Conservation (phyloP, 2,888 invertebrate species). For the Polydrusus pterygomalis region DNA sequence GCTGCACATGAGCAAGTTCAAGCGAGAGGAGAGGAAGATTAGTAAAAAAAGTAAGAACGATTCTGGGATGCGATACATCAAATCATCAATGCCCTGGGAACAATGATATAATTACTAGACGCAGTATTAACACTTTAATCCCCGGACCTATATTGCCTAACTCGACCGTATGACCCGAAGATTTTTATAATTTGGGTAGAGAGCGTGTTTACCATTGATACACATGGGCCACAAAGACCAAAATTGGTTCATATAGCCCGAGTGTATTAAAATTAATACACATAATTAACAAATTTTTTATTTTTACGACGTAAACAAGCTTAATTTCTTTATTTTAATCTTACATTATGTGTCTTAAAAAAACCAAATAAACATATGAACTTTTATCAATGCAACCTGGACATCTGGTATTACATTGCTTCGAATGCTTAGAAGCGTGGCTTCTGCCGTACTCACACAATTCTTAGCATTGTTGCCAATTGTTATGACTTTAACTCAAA, state of each 20-base stretch:
- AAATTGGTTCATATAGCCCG: neutral
- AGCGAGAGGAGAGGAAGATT: too few species aligned
- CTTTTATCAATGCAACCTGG: neutral
- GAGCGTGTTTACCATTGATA: conserved; percentile 1
- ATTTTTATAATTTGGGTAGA: neutral
- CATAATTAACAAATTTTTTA: neutral
- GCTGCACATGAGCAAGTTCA: too few species aligned
- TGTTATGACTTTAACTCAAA: too few species aligned
- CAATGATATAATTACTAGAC: too few species aligned
- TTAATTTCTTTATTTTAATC: neutral
- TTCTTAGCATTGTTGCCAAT: too few species aligned
- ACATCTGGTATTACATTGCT: neutral
- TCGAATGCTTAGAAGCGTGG: conserved; percentile 21
- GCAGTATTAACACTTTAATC: too few species aligned
- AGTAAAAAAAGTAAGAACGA: too few species aligned
- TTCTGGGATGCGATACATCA: too few species aligned
- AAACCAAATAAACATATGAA: conserved; percentile 16
- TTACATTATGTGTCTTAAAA: conserved; percentile 13
- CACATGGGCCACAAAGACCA: neutral
- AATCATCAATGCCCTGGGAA: too few species aligned
- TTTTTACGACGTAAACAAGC: neutral
- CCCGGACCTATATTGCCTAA: too few species aligned
- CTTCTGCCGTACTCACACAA: conserved; percentile 11
- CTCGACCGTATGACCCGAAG: too few species aligned
- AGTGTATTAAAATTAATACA: conserved; percentile 9